A percentile compares a stretch with the other conserved stretches of the same genome.
These are phyloP conservation scores for Ophion obscuratus DNA, from an alignment of 2,888 invertebrate genomes.

Conservation along the genomic window DNA sequence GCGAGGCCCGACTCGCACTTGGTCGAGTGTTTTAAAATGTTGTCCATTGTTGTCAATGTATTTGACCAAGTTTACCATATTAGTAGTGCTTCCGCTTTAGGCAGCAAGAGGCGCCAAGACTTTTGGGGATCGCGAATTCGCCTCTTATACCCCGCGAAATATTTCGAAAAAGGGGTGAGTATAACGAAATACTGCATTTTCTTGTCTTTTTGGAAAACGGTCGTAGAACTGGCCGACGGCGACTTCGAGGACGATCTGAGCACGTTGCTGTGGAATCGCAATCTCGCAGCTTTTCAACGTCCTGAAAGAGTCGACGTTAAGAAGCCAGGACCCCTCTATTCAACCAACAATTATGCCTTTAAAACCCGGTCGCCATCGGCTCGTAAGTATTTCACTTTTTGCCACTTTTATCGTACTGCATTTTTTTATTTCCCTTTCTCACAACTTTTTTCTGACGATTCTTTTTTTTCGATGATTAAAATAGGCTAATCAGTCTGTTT, in stretches of 20 bases:
- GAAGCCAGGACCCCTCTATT: constrained; percentile 95
- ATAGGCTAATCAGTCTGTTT: too few relatives aligned
- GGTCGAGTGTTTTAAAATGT: too few relatives aligned
- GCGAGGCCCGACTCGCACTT: too few relatives aligned
- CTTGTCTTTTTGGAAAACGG: neutral
- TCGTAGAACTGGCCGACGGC: constrained; percentile 79
- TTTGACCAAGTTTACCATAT: too few relatives aligned
- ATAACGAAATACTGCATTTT: neutral
- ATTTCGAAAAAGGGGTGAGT: neutral
- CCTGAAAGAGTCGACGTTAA: constrained; percentile 96
- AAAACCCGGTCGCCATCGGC: constrained; percentile 73
- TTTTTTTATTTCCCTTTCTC: neutral
- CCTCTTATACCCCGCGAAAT: too few relatives aligned
- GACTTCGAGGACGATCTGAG: constrained; percentile 75
- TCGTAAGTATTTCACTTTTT: constrained; percentile 45
- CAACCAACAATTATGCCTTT: constrained; percentile 87
- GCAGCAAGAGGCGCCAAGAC: too few relatives aligned
- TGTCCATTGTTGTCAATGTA: too few relatives aligned
- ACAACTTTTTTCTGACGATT: too few relatives aligned
- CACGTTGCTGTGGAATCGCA: constrained; percentile 74
- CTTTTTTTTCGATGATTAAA: too few relatives aligned
- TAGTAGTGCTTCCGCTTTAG: too few relatives aligned
- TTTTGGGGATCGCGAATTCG: too few relatives aligned
- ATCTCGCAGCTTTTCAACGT: constrained; percentile 90
- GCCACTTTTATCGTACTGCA: neutral